Evolutionary conservation across 2,888 invertebrate species (phyloP).

Genomic region (Pyrrhia umbra): DNA sequence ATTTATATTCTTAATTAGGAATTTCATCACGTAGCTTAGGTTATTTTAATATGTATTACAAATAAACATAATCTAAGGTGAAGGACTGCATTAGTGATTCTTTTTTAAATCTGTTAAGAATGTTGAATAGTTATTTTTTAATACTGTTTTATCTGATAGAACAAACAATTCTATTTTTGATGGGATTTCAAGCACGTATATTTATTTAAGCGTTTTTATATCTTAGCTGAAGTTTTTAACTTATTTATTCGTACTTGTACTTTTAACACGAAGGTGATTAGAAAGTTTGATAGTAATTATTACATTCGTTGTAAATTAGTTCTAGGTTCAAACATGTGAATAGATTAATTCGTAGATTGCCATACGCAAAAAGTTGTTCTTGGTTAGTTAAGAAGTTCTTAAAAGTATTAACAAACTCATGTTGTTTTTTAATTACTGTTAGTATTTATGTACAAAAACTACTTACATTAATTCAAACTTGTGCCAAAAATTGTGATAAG

Average conservation of each 20-base stretch:
- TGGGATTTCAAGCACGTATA: slow-evolving; percentile 41
- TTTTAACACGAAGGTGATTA: slow-evolving; percentile 3
- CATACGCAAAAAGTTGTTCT: slow-evolving; percentile 28
- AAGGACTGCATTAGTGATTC: slow-evolving; percentile 17
- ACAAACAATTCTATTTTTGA: slow-evolving; percentile 59
- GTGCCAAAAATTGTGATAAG: slow-evolving; percentile 46
- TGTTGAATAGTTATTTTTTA: slow-evolving; percentile 47
- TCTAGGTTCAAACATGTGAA: slow-evolving; percentile 16
- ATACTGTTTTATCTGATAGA: slow-evolving; percentile 40
- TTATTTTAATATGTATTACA: slow-evolving; percentile 13
- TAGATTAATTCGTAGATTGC: slow-evolving; percentile 30
- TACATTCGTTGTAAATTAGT: slow-evolving; percentile 27
- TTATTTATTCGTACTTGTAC: slow-evolving; percentile 18
- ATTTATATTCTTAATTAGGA: slow-evolving; percentile 10
- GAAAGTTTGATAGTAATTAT: slow-evolving; percentile 20
- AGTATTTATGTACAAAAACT: slow-evolving; percentile 1
- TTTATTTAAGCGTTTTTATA: slow-evolving; percentile 45
- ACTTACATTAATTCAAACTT: slow-evolving; percentile 3
- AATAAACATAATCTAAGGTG: slow-evolving; percentile 10
- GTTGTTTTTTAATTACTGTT: slow-evolving; percentile 9
- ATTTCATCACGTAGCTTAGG: not conserved
- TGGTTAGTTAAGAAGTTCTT: slow-evolving; percentile 20
- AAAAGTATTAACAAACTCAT: not conserved
- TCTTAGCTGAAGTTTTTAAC: slow-evolving; percentile 28
- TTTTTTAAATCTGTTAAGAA: slow-evolving; percentile 31